phyloP scores from a whole-genome alignment of 2,797 vertebrate genomes.

The Enoplosus armatus region DNA sequence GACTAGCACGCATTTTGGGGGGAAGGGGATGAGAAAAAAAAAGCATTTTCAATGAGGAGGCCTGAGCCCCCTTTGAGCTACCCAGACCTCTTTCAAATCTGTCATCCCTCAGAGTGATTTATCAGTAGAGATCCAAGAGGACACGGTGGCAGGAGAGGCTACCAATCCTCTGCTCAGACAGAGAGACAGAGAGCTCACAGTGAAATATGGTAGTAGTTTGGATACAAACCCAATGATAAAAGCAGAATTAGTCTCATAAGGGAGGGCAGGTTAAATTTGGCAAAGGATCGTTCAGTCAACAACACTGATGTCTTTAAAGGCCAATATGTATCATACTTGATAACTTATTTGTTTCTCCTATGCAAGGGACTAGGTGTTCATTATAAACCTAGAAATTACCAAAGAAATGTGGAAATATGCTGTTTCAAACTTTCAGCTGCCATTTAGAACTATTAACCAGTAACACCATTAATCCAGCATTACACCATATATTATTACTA shows the following conservation, averaged over 20 bases:
- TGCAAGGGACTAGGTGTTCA: background rate
- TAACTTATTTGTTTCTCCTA: too few relatives aligned
- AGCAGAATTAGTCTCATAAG: background rate
- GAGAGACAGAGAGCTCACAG: slow-evolving; percentile 6
- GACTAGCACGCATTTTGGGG: slow-evolving; percentile 7
- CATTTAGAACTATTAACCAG: background rate
- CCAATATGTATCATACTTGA: too few relatives aligned
- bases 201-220: slow-evolving; percentile 21
- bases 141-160: slow-evolving; percentile 29
- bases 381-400: background rate
- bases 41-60: slow-evolving; percentile 34
- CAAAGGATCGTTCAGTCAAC: background rate
- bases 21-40: background rate
- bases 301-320: background rate
- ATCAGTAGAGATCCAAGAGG: slow-evolving; percentile 42
- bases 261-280: background rate
- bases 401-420: background rate
- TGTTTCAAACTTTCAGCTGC: background rate
- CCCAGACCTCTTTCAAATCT: slow-evolving; percentile 43
- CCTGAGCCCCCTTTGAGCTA: slow-evolving; percentile 19
- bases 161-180: slow-evolving; percentile 18
- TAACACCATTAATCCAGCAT: background rate
- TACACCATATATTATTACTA: background rate
- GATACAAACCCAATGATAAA: slow-evolving; percentile 28
- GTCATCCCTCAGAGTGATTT: slow-evolving; percentile 47